A percentile compares a stretch with the other conserved stretches of the same genome.
These are phyloP conservation scores for Watsonalla binaria DNA, from an alignment of 2,888 invertebrate genomes.

Conservation along the genomic window DNA sequence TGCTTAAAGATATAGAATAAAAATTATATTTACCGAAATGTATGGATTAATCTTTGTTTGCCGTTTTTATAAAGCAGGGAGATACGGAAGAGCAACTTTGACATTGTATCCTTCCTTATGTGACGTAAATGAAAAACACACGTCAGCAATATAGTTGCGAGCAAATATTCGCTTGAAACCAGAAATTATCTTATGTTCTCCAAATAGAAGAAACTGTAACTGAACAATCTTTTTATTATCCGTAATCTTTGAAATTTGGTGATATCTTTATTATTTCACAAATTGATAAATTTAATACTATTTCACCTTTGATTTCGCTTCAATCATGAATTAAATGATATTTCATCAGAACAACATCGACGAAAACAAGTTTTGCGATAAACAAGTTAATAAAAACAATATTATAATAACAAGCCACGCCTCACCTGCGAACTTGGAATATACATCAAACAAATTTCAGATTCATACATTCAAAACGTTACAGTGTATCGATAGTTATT, in stretches of 20 bases:
- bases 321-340: conserved; percentile 4
- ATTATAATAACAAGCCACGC: neutral
- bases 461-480: conserved; percentile 17
- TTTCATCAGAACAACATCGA: conserved; percentile 4
- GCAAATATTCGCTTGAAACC: neutral
- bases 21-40: too few relatives aligned
- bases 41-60: neutral
- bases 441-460: conserved; percentile 23
- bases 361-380: conserved; percentile 14
- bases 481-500: conserved; percentile 25
- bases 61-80: neutral
- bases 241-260: too few relatives aligned
- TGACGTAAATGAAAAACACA: neutral
- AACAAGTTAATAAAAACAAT: conserved; percentile 11
- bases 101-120: conserved; percentile 1
- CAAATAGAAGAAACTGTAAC: too few relatives aligned
- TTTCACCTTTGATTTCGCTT: neutral
- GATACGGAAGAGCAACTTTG: too few relatives aligned
- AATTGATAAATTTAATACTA: too few relatives aligned
- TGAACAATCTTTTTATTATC: too few relatives aligned
- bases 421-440: conserved; percentile 32
- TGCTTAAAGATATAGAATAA: too few relatives aligned
- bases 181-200: neutral
- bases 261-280: too few relatives aligned
- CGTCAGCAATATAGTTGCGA: neutral